phyloP scores from a whole-genome alignment of 2,797 vertebrate genomes.

The Varecia variegata region DNA sequence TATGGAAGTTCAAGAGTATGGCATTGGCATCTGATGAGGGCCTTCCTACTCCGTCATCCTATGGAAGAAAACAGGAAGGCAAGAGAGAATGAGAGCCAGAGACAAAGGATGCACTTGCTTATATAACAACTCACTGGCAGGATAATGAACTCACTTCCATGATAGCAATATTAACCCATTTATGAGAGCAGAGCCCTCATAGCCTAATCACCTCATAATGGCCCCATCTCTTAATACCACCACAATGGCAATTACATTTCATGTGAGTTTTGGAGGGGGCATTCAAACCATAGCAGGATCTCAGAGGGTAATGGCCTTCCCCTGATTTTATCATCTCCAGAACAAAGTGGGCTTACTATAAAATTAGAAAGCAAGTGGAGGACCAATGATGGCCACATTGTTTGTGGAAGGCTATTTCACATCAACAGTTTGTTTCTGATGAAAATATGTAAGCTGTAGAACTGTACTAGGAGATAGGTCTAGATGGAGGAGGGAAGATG shows the following conservation, averaged over 20 bases:
- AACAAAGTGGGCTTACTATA: neutral
- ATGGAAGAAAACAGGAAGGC: neutral
- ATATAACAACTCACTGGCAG: neutral
- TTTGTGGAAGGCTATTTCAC: neutral
- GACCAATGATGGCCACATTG: neutral
- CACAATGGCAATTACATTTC: neutral
- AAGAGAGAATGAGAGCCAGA: neutral
- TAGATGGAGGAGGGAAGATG: neutral
- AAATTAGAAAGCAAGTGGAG: neutral
- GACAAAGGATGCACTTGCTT: neutral
- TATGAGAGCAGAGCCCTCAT: neutral
- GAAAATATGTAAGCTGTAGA: neutral
- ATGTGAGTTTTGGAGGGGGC: neutral
- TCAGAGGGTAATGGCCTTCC: rapidly evolving
- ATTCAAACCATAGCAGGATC: neutral
- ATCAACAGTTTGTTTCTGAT: neutral
- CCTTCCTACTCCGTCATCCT: neutral
- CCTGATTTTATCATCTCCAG: neutral
- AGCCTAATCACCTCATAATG: neutral
- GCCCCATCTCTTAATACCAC: neutral
- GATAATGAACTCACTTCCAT: no score
- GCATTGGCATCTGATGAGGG: neutral
- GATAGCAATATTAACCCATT: neutral
- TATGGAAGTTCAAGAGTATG: neutral
- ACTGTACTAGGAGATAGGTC: neutral